Percentiles rank a stretch among this genome's conserved stretches.
These are phyloP conservation scores for Pristionchus japonicus DNA, from an alignment of 2,888 invertebrate species.

Conservation along the genomic window DNA sequence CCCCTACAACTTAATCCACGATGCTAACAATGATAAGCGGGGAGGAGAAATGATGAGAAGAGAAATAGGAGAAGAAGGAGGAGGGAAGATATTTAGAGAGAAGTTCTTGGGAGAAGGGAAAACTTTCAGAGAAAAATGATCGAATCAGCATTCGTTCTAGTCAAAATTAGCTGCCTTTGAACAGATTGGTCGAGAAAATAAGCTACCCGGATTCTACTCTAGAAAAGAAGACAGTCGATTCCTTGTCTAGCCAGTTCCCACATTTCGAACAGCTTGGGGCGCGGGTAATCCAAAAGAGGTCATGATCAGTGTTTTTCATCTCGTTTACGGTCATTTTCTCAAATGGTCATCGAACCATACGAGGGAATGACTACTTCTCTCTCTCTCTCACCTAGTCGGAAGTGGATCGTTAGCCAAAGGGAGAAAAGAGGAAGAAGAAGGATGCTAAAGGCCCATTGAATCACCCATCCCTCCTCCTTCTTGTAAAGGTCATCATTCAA, in stretches of 20 bases:
- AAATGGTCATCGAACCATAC: conserved; percentile 14
- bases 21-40: conserved; percentile 35
- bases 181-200: background rate
- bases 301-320: conserved; percentile 28
- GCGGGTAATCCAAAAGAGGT: conserved; percentile 26
- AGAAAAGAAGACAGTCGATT: background rate
- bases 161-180: background rate
- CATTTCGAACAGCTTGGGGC: conserved; percentile 8
- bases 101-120: background rate
- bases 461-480: background rate
- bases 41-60: background rate
- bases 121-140: background rate
- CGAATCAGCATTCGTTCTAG: background rate
- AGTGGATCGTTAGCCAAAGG: conserved; percentile 40
- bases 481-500: conserved; percentile 32
- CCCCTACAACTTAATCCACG: conserved; percentile 25
- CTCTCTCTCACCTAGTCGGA: conserved; percentile 19
- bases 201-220: background rate
- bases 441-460: conserved; percentile 37
- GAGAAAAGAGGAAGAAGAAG: background rate
- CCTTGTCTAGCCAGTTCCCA: background rate
- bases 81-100: background rate
- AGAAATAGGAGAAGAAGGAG: background rate
- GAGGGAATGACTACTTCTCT: background rate
- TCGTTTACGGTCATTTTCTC: conserved; percentile 23